A percentile compares a stretch with the other conserved stretches of the same genome.
These are phyloP conservation scores for Nomada goodeniana DNA, from an alignment of 2,888 invertebrate genomes.

Conservation along the genomic window DNA sequence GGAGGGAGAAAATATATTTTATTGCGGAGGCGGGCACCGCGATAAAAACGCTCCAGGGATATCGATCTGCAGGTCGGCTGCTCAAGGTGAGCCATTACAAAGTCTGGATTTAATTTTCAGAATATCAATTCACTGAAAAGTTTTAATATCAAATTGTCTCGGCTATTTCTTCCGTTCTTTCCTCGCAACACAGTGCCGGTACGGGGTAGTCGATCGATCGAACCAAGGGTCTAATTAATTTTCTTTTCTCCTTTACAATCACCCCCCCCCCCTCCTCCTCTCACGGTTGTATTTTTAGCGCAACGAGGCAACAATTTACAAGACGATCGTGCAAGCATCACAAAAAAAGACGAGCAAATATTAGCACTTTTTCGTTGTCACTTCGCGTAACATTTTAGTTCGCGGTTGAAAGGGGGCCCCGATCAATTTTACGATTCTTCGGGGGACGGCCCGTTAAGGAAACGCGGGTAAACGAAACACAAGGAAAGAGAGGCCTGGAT, in stretches of 20 bases:
- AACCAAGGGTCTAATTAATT: not conserved
- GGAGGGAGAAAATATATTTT: conserved; percentile 37
- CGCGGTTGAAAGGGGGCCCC: not conserved
- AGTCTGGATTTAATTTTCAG: conserved; percentile 54
- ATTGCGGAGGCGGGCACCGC: conserved; percentile 29
- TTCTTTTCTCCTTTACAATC: too few relatives aligned
- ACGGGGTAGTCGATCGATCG: conserved; percentile 24
- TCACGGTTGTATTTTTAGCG: conserved; percentile 17
- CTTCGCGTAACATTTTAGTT: not conserved
- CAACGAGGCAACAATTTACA: conserved; percentile 27
- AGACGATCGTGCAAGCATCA: not conserved
- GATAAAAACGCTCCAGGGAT: conserved; percentile 48
- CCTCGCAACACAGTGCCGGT: not conserved
- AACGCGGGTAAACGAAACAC: not conserved
- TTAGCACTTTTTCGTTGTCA: not conserved
- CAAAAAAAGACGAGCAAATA: not conserved
- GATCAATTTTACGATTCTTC: not conserved
- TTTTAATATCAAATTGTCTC: conserved; percentile 37
- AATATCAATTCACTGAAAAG: conserved; percentile 39
- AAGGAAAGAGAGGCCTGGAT: not conserved
- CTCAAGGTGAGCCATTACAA: conserved; percentile 41
- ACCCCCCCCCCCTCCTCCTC: not conserved
- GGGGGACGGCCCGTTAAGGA: conserved; percentile 1
- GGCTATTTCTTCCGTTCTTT: conserved; percentile 25
- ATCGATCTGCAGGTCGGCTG: conserved; percentile 53